Percentiles rank a stretch among this genome's conserved stretches.
These are phyloP conservation scores for Myotis lucifugus DNA, from an alignment of 2,113 vertebrate species.

Conservation along the genomic window DNA sequence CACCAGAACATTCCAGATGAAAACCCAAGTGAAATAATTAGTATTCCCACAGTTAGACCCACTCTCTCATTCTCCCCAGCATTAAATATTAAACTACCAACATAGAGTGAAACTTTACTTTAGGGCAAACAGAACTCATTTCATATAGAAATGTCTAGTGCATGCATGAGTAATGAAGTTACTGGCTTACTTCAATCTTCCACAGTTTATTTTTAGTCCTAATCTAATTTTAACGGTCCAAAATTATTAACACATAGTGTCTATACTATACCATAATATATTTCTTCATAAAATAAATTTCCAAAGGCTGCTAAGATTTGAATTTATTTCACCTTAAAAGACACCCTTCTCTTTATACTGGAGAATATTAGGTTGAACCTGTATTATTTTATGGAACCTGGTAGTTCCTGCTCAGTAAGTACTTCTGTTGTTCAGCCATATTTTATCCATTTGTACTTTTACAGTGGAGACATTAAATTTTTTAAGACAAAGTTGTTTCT, in stretches of 20 bases:
- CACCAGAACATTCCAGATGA: neutral
- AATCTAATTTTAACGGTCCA: constrained; percentile 39
- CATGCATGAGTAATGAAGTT: neutral
- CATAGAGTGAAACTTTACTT: neutral
- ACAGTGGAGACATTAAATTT: neutral
- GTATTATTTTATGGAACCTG: constrained; percentile 17
- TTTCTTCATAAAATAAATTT: constrained; percentile 38
- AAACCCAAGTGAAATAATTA: neutral
- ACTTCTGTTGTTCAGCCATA: constrained; percentile 34
- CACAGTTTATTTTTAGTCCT: constrained; percentile 50
- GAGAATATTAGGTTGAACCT: neutral
- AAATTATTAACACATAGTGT: constrained; percentile 28
- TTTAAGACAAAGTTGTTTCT: constrained; percentile 36
- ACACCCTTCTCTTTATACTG: neutral
- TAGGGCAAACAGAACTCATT: neutral
- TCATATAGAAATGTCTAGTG: neutral
- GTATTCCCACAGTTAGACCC: neutral
- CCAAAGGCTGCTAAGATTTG: constrained; percentile 3
- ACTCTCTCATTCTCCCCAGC: neutral
- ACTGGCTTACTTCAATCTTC: neutral
- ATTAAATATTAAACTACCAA: constrained; percentile 40
- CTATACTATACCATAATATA: neutral
- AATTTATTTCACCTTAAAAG: constrained; percentile 37
- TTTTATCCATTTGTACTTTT: constrained; percentile 43
- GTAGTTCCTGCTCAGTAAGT: neutral